Conservation (phyloP, 2,888 invertebrate genomes). For the Minunthozetes semirufus region DNA sequence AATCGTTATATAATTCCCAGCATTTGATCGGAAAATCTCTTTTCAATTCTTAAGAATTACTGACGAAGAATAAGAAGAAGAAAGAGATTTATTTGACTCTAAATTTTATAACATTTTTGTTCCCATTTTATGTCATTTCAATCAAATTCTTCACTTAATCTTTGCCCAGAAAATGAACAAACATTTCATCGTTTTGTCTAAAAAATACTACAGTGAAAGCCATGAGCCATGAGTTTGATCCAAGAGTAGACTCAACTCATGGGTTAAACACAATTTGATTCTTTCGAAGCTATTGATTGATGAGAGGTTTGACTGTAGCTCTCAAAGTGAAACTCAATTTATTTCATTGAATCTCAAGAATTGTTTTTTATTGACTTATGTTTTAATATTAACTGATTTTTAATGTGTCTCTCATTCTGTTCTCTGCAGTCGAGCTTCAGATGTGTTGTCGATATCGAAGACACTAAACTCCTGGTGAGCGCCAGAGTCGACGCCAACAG, state of each 20-base stretch:
- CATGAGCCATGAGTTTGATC: too few species aligned
- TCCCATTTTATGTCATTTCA: background rate
- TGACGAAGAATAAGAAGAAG: background rate
- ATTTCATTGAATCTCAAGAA: background rate
- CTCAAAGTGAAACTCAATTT: background rate
- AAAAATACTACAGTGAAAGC: too few species aligned
- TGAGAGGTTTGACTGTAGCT: too few species aligned
- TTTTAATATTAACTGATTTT: background rate
- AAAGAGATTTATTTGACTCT: background rate
- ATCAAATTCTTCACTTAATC: background rate
- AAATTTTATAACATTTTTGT: too few species aligned
- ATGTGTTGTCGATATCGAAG: slow-evolving; percentile 82
- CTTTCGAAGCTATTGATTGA: too few species aligned
- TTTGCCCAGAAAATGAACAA: background rate
- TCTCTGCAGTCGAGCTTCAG: slow-evolving; percentile 64
- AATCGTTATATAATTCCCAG: background rate
- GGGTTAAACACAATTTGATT: too few species aligned
- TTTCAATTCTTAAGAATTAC: background rate
- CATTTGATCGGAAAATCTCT: background rate
- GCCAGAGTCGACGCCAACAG: slow-evolving; percentile 68
- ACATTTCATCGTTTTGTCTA: background rate
- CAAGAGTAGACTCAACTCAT: too few species aligned
- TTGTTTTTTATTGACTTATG: background rate
- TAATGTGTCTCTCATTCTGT: background rate
- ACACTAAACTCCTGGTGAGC: slow-evolving; percentile 77